These are phyloP conservation scores for Panagrolaimus sp. DNA, from an alignment of 1,140 invertebrate genomes.

Conservation along the genomic window DNA sequence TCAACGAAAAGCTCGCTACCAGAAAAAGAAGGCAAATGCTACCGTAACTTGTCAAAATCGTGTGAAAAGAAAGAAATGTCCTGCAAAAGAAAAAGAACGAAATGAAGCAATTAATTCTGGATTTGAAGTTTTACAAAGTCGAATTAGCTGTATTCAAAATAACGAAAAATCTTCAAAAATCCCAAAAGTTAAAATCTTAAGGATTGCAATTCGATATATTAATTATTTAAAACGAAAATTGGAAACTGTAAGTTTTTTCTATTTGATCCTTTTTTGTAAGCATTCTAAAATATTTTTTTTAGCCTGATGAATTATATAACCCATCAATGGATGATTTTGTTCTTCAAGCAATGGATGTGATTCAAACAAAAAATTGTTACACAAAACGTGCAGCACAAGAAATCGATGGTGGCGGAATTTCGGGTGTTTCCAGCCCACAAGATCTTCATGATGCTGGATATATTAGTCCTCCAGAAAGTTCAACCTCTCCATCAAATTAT, in stretches of 20 bases:
- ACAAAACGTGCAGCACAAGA: background rate
- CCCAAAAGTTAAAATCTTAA: background rate
- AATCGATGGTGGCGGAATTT: background rate
- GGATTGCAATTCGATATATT: background rate
- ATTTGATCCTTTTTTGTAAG: background rate
- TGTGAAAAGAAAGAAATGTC: background rate
- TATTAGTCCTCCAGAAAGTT: too few relatives aligned
- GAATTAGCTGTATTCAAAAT: too few relatives aligned
- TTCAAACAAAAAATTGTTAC: background rate
- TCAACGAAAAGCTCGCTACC: too few relatives aligned
- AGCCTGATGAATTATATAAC: background rate
- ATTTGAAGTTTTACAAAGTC: background rate
- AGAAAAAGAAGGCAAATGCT: too few relatives aligned
- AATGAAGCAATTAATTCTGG: background rate
- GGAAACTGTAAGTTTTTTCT: background rate
- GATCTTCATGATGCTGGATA: too few relatives aligned
- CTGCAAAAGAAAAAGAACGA: background rate
- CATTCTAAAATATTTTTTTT: background rate
- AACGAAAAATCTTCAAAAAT: background rate
- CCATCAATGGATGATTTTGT: conserved; percentile 1
- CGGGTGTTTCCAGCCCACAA: background rate
- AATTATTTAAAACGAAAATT: background rate
- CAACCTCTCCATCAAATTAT: too few relatives aligned
- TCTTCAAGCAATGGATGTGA: background rate
- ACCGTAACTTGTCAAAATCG: too few relatives aligned